phyloP scores from a whole-genome alignment of 2,797 vertebrate genomes.

The Rhadinocentrus ornatus region DNA sequence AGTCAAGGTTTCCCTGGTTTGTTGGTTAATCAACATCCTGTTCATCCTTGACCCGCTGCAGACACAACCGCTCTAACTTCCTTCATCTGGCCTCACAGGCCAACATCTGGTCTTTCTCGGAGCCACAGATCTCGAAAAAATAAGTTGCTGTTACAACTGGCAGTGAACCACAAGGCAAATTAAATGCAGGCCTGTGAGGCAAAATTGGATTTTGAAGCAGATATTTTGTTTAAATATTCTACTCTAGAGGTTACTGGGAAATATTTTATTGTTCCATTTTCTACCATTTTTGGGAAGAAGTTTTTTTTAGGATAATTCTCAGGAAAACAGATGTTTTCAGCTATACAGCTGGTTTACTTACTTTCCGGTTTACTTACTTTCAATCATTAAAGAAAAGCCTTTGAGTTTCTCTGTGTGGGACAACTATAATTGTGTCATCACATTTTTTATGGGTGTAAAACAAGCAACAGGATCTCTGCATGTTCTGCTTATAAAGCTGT shows the following conservation, averaged over 20 bases:
- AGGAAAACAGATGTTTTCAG: conserved; percentile 22
- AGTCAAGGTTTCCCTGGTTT: conserved; percentile 49
- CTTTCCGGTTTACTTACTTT: no score
- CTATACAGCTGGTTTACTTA: not conserved
- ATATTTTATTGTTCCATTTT: conserved; percentile 16
- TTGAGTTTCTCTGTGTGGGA: no score
- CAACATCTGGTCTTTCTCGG: conserved; percentile 66
- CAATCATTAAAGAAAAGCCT: no score
- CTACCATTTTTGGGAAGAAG: not conserved
- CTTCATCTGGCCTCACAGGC: conserved; percentile 47
- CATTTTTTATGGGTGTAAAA: not conserved
- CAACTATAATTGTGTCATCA: no score
- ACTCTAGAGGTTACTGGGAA: conserved; percentile 13
- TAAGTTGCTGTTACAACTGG: conserved; percentile 57
- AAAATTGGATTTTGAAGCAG: conserved; percentile 25
- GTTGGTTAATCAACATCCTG: conserved; percentile 72
- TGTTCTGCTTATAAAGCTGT: no score
- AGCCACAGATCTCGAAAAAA: conserved; percentile 54
- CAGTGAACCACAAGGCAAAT: conserved; percentile 52
- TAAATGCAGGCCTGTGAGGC: conserved; percentile 43
- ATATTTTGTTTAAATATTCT: conserved; percentile 22
- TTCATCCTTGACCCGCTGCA: conserved; percentile 61
- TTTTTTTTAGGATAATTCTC: not conserved
- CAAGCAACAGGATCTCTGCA: no score
- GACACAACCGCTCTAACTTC: conserved; percentile 50